Base-by-base conservation (phyloP, 1,140 invertebrate genomes). In the Drosophila sturtevanti region DNA sequence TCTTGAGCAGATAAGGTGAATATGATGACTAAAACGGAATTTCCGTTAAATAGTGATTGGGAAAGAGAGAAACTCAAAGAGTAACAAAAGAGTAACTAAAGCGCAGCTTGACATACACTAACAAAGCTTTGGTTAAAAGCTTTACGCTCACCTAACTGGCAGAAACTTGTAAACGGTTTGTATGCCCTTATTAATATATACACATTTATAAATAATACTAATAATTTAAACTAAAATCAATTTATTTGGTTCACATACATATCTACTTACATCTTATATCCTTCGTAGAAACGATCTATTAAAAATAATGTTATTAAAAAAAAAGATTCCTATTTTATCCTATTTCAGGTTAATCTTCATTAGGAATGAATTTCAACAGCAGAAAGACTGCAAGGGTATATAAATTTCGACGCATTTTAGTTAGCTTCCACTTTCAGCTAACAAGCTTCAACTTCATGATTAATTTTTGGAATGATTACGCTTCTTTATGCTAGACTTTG, bases 401-500 rank as follows among this genome's bases (percentile, higher is more conserved):
- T 21, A 3, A 18, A 48, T 2, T 21, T 16, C 41, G 41, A 2
- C 9, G 16, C 41, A 48, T 10, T 4, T 2, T 21, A 48, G 16
- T 21, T 18, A 11, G 0, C 16, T 21, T 68, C 14, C 27, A 31
- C 4, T 31, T 31, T 6, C 27, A 31, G 27, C 27, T 31, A 1
- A 31, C 27, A 31, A 31, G 27, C 27, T 31, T 21, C 10, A 11
- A 3, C 9, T 21, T 68, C n/a, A 44, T 41, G 31, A 24, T 27
- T 76, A 41, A 38, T 54, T 34, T 44, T 37, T n/a, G 7, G 14
- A 12, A 18, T 4, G 16, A 22, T 37, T 14, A 35, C 1, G 35
- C 62, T 54, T 54, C n/a, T 63, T 41, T 37, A 72, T n/a, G 62
- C 7, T 51, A 54, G 38, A 68, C 79, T 89, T 89, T 89, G 84